These are phyloP conservation scores for Cepaea hortensis DNA, from an alignment of 2,888 invertebrate genomes.

Conservation along the genomic window DNA sequence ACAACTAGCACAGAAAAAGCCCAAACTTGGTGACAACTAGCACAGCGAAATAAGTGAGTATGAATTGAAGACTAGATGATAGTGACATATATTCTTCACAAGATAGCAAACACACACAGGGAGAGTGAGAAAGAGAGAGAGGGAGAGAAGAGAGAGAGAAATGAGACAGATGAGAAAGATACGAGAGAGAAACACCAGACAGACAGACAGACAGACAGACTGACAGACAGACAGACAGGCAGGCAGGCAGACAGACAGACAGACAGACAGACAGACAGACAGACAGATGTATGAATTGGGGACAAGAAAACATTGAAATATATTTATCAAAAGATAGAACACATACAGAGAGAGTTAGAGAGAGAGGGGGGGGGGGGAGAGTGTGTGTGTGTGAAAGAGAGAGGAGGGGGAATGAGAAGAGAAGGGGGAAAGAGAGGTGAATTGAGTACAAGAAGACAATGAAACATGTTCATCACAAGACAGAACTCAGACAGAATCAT, in stretches of 20 bases:
- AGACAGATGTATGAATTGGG: not conserved
- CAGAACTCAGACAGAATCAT: no score
- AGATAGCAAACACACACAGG: not conserved
- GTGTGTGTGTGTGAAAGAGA: not conserved
- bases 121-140: not conserved
- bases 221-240: not conserved
- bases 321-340: not conserved
- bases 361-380: not conserved
- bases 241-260: not conserved
- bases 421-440: not conserved
- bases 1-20: no score
- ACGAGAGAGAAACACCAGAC: not conserved
- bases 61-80: not conserved
- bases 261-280: not conserved
- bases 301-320: not conserved
- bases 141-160: not conserved
- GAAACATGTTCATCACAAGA: no score
- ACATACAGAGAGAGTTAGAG: no score
- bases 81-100: not conserved
- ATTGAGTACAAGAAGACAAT: not conserved
- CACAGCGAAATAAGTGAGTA: not conserved
- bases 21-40: no score
- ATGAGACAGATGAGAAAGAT: not conserved
- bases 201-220: not conserved
- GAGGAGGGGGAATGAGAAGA: not conserved